Evolutionary conservation across 2,797 vertebrate genomes (phyloP).

Genomic region (Bufotes viridis): DNA sequence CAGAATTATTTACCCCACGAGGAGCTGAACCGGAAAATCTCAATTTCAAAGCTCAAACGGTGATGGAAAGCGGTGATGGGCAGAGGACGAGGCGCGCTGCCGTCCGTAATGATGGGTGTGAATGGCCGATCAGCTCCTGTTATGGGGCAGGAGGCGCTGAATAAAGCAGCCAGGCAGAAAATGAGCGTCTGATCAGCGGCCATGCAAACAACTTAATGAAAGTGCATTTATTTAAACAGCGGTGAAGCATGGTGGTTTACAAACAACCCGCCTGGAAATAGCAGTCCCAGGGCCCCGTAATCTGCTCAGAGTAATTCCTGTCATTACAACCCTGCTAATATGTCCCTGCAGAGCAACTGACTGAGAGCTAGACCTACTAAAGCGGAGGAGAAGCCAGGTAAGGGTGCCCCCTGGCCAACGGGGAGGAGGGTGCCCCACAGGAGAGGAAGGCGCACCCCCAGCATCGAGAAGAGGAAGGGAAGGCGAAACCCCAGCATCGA

Average conservation of each 20-base stretch:
- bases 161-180: not conserved
- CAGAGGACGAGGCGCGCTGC: not conserved
- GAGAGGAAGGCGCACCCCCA: too few relatives aligned
- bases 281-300: not conserved
- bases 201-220: constrained; percentile 11
- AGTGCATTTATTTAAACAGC: not conserved
- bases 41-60: not conserved
- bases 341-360: not conserved
- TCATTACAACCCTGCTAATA: constrained; percentile 28
- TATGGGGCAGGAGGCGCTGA: not conserved
- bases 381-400: too few relatives aligned
- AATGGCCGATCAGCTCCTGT: not conserved
- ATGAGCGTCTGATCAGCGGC: not conserved
- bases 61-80: too few relatives aligned
- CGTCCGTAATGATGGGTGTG: not conserved
- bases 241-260: not conserved
- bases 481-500: too few relatives aligned
- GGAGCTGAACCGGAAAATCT: not conserved
- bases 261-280: not conserved
- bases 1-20: not conserved
- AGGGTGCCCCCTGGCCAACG: too few relatives aligned
- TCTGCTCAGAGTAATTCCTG: not conserved
- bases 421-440: too few relatives aligned
- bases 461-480: too few relatives aligned
- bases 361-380: too few relatives aligned